phyloP scores from a whole-genome alignment of 2,888 invertebrate species.

The Anticlea derivata region DNA sequence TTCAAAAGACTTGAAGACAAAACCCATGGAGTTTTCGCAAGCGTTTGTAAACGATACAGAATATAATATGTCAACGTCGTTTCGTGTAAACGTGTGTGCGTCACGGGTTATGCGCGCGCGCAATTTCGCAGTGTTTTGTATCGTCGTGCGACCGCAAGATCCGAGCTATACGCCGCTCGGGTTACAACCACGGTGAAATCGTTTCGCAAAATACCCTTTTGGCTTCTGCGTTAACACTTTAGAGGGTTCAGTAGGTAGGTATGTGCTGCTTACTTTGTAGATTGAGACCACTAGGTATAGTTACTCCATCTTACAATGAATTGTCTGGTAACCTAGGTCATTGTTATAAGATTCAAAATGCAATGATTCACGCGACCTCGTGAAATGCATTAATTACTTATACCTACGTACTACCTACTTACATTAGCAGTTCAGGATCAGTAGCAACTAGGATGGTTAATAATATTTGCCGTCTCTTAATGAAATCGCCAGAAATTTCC shows the following conservation, averaged over 20 bases:
- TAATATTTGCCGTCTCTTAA: no score
- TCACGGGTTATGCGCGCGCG: slow-evolving; percentile 54
- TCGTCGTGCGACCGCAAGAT: slow-evolving; percentile 64
- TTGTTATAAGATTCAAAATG: no score
- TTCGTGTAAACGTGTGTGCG: slow-evolving; percentile 39
- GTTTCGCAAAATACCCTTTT: slow-evolving; percentile 48
- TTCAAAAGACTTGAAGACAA: not conserved
- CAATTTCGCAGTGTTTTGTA: slow-evolving; percentile 63
- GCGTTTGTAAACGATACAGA: slow-evolving; percentile 19
- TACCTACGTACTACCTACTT: no score
- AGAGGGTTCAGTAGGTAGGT: slow-evolving; percentile 23
- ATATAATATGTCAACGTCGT: slow-evolving; percentile 19
- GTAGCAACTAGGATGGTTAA: no score
- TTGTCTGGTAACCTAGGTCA: no score
- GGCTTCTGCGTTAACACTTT: slow-evolving; percentile 30
- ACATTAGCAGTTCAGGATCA: no score
- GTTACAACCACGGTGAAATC: slow-evolving; percentile 61
- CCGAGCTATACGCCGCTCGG: slow-evolving; percentile 49
- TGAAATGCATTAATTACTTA: no score
- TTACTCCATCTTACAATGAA: no score
- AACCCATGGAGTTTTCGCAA: slow-evolving; percentile 4
- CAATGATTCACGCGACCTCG: no score
- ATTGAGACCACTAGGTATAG: no score
- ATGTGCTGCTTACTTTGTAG: not conserved
- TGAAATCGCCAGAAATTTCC: no score